Base-by-base conservation (phyloP, 2,113 vertebrate genomes). In the Nannobrachium achirus region DNA sequence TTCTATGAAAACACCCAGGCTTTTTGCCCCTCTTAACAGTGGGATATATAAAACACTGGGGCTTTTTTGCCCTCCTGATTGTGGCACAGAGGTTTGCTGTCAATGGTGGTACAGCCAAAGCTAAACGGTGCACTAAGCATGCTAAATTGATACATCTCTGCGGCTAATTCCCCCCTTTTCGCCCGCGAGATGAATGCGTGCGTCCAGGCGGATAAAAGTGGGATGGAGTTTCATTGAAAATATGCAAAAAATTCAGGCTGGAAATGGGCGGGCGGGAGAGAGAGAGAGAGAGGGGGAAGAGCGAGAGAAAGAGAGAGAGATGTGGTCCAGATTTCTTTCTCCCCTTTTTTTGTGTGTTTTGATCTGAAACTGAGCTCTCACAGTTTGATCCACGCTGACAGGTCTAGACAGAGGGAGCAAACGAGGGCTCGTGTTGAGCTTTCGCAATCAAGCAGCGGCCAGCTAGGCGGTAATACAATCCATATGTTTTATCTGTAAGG, bases 1-100 rank as follows among this genome's bases (percentile, higher is more conserved):
- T 89, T 93, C 91, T 94, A 93, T 69, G 71, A 90, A 87, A 86
- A 92, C 89, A 86, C 82, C 78, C 78, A 69, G 70, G 79, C 75
- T 79, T 88, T 86, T 84, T 70, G 75, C 78, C 56, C 80, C 78
- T 78, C 69, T 55, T n/a, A 78, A 83, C 76, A 74, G 73, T 52
- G 76, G 25, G 25, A 33, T 94, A 93, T 69, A 70, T n/a, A 90
- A 87, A 86, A 92, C 89, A 86, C 82, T 79, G 79, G 67, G 70
- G 79, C 75, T 79, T 88, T 86, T 84, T 70, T 75, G 76, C 56
- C 79, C 79, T 78, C 69, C 55, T 33, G 79, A 83, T 75, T 73
- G 73, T 52, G 76, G 25, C 25, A 83, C 58, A 74, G 50, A 73
- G 56, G 63, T 51, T 63, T 72, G 45, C 76, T 53, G 73, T 83